Conservation (phyloP, 2,113 vertebrate genomes). For the Thinocorus orbignyianus region DNA sequence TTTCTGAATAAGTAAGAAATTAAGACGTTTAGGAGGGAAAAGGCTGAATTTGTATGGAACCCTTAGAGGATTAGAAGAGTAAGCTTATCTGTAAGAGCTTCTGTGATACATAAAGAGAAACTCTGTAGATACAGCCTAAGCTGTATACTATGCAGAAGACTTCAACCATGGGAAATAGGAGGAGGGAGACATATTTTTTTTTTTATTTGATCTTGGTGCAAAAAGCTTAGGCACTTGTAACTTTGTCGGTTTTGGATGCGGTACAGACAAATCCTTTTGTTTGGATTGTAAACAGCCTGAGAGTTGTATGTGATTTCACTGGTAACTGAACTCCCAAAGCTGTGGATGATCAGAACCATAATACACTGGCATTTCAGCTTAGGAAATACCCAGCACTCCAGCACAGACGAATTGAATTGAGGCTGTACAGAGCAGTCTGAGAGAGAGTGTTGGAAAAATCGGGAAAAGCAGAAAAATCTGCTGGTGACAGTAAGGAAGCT, state of each 20-base stretch:
- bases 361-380: background rate
- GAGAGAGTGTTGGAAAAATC: background rate
- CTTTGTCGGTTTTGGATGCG: background rate
- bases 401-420: background rate
- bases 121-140: background rate
- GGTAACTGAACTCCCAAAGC: background rate
- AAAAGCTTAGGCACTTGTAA: background rate
- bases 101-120: background rate
- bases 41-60: background rate
- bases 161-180: background rate
- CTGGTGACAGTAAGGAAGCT: background rate
- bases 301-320: background rate
- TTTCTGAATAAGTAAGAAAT: conserved; percentile 24
- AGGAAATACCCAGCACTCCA: background rate
- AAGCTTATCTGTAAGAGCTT: background rate
- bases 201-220: background rate
- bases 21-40: conserved; percentile 21
- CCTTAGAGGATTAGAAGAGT: background rate
- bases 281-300: conserved; percentile 16
- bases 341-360: background rate
- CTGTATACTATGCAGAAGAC: background rate
- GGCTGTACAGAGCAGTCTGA: background rate
- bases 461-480: background rate
- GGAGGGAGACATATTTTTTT: background rate
- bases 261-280: conserved; percentile 31